phyloP scores from a whole-genome alignment of 2,113 vertebrate species.

The Acrocephalus kingi region DNA sequence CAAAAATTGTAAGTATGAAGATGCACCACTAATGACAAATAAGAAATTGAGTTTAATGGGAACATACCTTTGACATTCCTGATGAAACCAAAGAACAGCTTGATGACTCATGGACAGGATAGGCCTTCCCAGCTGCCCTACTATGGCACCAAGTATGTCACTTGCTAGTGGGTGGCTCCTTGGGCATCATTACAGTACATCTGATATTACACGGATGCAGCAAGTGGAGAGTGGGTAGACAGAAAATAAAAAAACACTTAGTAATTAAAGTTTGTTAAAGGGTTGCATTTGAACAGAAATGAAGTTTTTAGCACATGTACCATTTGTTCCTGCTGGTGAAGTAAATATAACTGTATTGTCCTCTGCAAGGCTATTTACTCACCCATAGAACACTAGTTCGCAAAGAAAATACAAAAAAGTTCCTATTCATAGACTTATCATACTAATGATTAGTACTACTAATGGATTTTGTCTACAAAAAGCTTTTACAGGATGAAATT shows the following conservation, averaged over 20 bases:
- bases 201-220: not conserved
- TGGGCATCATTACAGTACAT: not conserved
- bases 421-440: not conserved
- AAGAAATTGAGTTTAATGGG: not conserved
- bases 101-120: not conserved
- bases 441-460: not conserved
- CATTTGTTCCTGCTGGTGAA: not conserved
- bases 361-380: not conserved
- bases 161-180: not conserved
- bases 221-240: not conserved
- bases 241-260: not conserved
- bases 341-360: not conserved
- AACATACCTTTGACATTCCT: not conserved
- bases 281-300: not conserved
- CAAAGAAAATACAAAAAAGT: not conserved
- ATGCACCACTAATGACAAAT: not conserved
- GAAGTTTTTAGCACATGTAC: not conserved
- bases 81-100: not conserved
- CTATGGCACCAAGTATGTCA: not conserved
- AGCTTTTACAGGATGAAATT: not conserved
- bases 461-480: not conserved
- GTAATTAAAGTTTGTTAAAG: not conserved
- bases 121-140: not conserved
- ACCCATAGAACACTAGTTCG: not conserved
- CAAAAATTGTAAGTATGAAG: not conserved